Conservation (phyloP, 2,888 invertebrate species). For the Trichogramma dendrolimi region DNA sequence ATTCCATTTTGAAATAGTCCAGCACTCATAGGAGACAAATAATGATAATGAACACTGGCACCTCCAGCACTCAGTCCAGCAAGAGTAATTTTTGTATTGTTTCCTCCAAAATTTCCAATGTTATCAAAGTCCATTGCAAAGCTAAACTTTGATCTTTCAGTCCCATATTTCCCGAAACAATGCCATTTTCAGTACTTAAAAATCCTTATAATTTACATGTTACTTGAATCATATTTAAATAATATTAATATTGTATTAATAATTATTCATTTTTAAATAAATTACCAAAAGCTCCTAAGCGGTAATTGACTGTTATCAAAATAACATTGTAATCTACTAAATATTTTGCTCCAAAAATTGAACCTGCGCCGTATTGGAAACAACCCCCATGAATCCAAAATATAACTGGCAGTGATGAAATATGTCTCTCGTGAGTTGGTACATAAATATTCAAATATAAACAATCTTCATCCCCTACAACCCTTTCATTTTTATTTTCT, state of each 20-base stretch:
- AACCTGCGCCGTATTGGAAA: slow-evolving; percentile 53
- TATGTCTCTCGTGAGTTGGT: slow-evolving; percentile 31
- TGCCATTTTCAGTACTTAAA: slow-evolving; percentile 67
- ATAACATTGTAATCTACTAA: slow-evolving; percentile 65
- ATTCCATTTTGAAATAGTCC: slow-evolving; percentile 59
- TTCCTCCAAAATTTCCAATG: slow-evolving; percentile 68
- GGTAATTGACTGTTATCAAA: slow-evolving; percentile 66
- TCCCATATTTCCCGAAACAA: slow-evolving; percentile 69
- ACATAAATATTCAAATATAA: slow-evolving; percentile 45
- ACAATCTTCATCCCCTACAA: slow-evolving; percentile 45
- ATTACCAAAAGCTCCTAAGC: slow-evolving; percentile 61
- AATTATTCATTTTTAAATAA: background rate
- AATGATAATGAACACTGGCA: slow-evolving; percentile 71
- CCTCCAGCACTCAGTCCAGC: slow-evolving; percentile 72
- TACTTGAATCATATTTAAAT: slow-evolving; percentile 57
- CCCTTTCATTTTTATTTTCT: slow-evolving; percentile 30
- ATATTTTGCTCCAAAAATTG: slow-evolving; percentile 55
- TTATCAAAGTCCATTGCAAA: slow-evolving; percentile 66
- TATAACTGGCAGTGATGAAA: slow-evolving; percentile 40
- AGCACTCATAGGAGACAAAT: slow-evolving; percentile 61
- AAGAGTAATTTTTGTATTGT: slow-evolving; percentile 66
- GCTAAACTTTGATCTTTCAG: slow-evolving; percentile 71
- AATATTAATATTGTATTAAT: slow-evolving; percentile 54
- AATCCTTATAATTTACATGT: slow-evolving; percentile 58
- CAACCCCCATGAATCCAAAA: slow-evolving; percentile 48